phyloP scores from a whole-genome alignment of 2,888 invertebrate genomes.

The Epinotia demarniana region DNA sequence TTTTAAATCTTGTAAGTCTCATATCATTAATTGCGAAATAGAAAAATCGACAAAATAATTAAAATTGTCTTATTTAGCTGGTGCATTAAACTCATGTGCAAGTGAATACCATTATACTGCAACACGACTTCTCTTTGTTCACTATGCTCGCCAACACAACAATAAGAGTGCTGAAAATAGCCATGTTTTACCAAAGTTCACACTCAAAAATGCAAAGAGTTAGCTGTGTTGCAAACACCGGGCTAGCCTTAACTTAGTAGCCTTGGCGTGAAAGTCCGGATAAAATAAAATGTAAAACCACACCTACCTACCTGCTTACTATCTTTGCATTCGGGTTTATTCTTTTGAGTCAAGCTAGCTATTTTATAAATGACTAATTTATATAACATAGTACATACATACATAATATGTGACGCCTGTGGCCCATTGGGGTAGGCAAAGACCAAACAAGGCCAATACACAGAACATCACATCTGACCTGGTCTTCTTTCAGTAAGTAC shows the following conservation, averaged over 20 bases:
- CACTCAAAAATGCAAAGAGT: conserved; percentile 29
- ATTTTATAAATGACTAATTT: no score
- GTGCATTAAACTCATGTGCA: not conserved
- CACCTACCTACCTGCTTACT: not conserved
- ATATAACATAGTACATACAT: no score
- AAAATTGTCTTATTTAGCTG: no score
- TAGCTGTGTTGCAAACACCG: conserved; percentile 12
- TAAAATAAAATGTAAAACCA: conserved; percentile 1
- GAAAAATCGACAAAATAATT: no score
- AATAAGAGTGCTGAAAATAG: conserved; percentile 31
- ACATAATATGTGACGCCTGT: no score
- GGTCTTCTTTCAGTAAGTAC: no score
- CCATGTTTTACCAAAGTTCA: conserved; percentile 35
- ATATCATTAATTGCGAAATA: no score
- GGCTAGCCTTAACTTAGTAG: not conserved
- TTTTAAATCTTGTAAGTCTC: no score
- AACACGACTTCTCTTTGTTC: conserved; percentile 1
- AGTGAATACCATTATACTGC: not conserved
- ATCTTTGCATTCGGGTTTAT: not conserved
- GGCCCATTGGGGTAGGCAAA: no score
- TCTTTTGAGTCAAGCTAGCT: not conserved
- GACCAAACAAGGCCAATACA: no score
- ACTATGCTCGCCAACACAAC: conserved; percentile 7
- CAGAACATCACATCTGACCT: no score
- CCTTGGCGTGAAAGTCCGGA: not conserved